Conservation (phyloP, 1,140 invertebrate species). For the Drosophila tropicalis region DNA sequence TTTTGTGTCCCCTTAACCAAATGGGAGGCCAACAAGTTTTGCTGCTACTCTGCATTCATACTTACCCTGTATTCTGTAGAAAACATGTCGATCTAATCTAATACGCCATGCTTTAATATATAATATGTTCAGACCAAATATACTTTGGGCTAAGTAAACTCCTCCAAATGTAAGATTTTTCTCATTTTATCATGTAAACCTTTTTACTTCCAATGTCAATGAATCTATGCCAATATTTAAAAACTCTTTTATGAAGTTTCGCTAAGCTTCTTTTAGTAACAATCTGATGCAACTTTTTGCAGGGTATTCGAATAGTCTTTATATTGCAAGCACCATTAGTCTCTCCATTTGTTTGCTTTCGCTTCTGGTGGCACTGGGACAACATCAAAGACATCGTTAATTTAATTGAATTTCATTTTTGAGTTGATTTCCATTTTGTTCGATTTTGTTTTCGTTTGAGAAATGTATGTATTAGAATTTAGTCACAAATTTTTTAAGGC, state of each 20-base stretch:
- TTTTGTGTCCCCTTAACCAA: not conserved
- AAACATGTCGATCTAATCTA: too few species aligned
- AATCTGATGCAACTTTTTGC: too few species aligned
- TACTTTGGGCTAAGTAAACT: too few species aligned
- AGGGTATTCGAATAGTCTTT: not conserved
- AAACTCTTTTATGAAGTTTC: too few species aligned
- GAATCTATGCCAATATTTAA: too few species aligned
- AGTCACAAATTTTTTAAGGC: not conserved
- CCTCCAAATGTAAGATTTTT: too few species aligned
- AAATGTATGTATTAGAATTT: conserved; percentile 49
- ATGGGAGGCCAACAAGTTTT: conserved; percentile 12
- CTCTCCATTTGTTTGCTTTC: conserved; percentile 1
- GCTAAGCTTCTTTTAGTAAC: too few species aligned
- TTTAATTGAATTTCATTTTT: conserved; percentile 63
- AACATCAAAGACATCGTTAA: conserved; percentile 58
- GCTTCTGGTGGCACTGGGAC: not conserved
- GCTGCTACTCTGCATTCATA: not conserved
- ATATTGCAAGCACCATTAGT: not conserved
- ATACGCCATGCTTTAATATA: too few species aligned
- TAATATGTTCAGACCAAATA: too few species aligned
- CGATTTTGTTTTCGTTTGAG: conserved; percentile 5
- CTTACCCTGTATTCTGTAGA: not conserved
- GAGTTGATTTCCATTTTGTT: conserved; percentile 22
- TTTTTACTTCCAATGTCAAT: too few species aligned
- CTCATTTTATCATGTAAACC: too few species aligned